A percentile compares a stretch with the other conserved stretches of the same genome.
These are phyloP conservation scores for Agrypnus murinus DNA, from an alignment of 2,888 invertebrate species.

Conservation along the genomic window DNA sequence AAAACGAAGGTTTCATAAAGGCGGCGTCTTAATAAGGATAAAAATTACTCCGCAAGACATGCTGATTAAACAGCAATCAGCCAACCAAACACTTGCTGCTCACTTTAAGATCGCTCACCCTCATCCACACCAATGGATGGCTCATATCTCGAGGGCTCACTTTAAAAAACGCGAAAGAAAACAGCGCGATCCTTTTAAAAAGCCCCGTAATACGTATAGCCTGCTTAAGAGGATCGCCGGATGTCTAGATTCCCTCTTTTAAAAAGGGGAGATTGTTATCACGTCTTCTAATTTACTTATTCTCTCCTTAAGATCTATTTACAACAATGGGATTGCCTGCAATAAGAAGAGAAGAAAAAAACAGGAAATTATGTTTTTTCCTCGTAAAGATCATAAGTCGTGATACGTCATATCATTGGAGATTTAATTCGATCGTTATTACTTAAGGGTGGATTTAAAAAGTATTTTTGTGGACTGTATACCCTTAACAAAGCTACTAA, in stretches of 20 bases:
- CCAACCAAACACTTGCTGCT: constrained; percentile 65
- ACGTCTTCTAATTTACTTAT: constrained; percentile 88
- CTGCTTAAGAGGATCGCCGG: constrained; percentile 63
- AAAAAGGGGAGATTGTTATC: constrained; percentile 85
- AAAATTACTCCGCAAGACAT: constrained; percentile 68
- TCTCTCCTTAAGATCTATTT: constrained; percentile 84
- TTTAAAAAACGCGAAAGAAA: constrained; percentile 66
- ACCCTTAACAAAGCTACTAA: too few species aligned
- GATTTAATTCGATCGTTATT: constrained; percentile 47
- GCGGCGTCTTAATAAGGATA: constrained; percentile 67
- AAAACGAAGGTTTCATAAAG: constrained; percentile 56
- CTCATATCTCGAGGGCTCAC: constrained; percentile 67
- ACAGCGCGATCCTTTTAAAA: constrained; percentile 68
- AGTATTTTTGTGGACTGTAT: too few species aligned
- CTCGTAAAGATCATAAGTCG: constrained; percentile 51
- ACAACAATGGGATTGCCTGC: constrained; percentile 71
- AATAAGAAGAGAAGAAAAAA: constrained; percentile 65
- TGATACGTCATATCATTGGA: constrained; percentile 40
- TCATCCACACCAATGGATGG: constrained; percentile 63
- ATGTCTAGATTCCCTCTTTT: constrained; percentile 67
- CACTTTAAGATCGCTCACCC: constrained; percentile 58
- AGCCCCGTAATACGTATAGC: constrained; percentile 61
- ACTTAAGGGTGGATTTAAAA: too few species aligned
- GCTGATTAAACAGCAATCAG: constrained; percentile 69
- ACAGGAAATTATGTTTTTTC: constrained; percentile 52